A percentile compares a stretch with the other conserved stretches of the same genome.
These are phyloP conservation scores for Diadema setosum DNA, from an alignment of 35 echinoderm and acorn worm genomes.

Conservation along the genomic window DNA sequence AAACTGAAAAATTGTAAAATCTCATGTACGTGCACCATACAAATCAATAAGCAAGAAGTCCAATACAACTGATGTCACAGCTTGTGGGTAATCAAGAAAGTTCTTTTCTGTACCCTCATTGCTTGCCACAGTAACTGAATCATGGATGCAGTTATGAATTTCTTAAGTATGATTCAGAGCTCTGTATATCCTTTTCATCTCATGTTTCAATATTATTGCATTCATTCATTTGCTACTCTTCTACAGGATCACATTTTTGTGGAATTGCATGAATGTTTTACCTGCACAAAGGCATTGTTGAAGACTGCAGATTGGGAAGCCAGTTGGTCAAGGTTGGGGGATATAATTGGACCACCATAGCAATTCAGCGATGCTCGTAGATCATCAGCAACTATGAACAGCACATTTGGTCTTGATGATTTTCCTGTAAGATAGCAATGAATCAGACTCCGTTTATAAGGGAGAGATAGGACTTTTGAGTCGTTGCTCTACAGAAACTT, in stretches of 20 bases:
- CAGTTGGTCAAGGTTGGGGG: conserved; percentile 85
- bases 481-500: too few species aligned
- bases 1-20: too few species aligned
- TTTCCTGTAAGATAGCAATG: too few species aligned
- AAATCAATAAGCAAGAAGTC: too few species aligned
- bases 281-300: conserved; percentile 76
- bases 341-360: conserved; percentile 66
- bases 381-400: conserved; percentile 88
- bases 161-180: background rate
- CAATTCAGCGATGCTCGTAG: conserved; percentile 60
- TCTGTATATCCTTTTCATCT: background rate
- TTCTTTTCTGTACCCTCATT: background rate
- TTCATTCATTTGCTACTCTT: background rate
- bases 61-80: too few species aligned
- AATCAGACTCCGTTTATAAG: too few species aligned
- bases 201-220: background rate
- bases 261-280: background rate
- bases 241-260: background rate
- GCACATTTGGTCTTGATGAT: conserved; percentile 61
- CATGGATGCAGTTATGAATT: background rate
- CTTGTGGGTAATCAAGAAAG: background rate
- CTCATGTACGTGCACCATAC: too few species aligned
- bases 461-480: too few species aligned
- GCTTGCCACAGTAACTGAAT: background rate
- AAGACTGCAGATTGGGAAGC: conserved; percentile 60